Percentiles rank a stretch among this genome's conserved stretches.
Conservation (phyloP, 2,888 invertebrate genomes). For the Melinopterus prodromus region DNA sequence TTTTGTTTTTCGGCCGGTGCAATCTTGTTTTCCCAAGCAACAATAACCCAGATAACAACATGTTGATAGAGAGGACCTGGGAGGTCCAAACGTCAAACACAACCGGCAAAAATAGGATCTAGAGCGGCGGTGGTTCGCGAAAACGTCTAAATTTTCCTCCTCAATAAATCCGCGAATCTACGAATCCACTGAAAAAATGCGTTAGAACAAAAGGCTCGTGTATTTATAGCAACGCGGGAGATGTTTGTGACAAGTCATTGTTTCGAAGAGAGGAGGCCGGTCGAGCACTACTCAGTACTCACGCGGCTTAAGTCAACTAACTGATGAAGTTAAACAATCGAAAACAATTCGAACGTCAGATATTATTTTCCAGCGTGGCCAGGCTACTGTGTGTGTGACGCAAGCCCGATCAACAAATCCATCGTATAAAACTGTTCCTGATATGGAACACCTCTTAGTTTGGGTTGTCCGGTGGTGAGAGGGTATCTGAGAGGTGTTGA, state of each 20-base stretch:
- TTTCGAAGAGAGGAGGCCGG: constrained; percentile 28
- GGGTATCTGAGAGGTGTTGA: constrained; percentile 6
- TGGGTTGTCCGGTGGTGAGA: not conserved
- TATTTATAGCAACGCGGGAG: not conserved
- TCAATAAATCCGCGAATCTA: not conserved
- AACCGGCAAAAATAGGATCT: not conserved
- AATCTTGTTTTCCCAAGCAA: not conserved
- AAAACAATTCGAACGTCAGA: constrained; percentile 34
- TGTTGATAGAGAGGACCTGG: not conserved
- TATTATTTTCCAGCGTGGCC: constrained; percentile 26
- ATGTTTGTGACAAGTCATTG: constrained; percentile 35
- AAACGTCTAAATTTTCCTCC: not conserved
- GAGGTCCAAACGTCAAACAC: not conserved
- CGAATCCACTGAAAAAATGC: not conserved
- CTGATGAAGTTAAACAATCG: constrained; percentile 32
- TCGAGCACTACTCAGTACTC: not conserved
- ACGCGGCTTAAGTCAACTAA: constrained; percentile 22
- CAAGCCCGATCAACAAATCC: not conserved
- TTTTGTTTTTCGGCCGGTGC: not conserved
- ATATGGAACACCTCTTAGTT: not conserved
- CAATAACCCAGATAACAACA: not conserved
- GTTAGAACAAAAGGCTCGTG: not conserved
- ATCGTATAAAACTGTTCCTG: not conserved
- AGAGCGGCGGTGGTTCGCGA: not conserved
- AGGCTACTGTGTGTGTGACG: constrained; percentile 11